Evolutionary conservation across 2,113 vertebrate species (phyloP).

Genomic region (Mellivora capensis): DNA sequence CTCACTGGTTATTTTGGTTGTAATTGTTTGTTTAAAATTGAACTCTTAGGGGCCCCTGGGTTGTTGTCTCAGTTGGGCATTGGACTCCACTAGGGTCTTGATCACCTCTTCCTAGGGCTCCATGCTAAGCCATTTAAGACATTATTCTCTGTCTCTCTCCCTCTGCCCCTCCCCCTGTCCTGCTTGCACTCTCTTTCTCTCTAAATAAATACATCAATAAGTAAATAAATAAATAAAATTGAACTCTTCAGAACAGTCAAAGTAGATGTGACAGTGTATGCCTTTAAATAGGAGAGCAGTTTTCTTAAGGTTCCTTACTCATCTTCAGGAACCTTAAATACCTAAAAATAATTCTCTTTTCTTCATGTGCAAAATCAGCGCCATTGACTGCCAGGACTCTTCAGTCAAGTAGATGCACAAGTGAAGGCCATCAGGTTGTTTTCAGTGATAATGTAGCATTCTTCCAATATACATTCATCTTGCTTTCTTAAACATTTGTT

Average conservation of each 20-base stretch:
- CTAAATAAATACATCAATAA: neutral
- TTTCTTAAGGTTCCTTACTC: neutral
- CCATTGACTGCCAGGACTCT: neutral
- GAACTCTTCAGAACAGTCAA: neutral
- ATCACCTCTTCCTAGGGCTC: neutral
- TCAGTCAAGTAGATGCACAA: neutral
- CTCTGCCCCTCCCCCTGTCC: neutral
- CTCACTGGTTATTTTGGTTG: neutral
- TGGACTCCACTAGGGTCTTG: neutral
- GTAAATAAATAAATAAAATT: neutral
- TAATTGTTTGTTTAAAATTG: neutral
- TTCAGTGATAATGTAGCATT: neutral
- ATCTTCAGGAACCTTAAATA: neutral
- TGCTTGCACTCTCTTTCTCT: neutral
- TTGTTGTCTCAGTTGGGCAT: neutral
- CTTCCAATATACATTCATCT: neutral
- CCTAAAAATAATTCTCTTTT: neutral
- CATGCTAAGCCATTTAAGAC: neutral
- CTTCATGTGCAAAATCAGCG: neutral
- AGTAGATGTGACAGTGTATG: neutral
- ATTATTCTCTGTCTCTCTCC: neutral
- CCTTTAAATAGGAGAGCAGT: neutral
- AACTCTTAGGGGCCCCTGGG: neutral
- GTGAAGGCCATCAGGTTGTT: neutral
- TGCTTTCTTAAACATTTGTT: neutral